Conservation (phyloP, 2,888 invertebrate species). For the Rhogogaster chlorosoma region DNA sequence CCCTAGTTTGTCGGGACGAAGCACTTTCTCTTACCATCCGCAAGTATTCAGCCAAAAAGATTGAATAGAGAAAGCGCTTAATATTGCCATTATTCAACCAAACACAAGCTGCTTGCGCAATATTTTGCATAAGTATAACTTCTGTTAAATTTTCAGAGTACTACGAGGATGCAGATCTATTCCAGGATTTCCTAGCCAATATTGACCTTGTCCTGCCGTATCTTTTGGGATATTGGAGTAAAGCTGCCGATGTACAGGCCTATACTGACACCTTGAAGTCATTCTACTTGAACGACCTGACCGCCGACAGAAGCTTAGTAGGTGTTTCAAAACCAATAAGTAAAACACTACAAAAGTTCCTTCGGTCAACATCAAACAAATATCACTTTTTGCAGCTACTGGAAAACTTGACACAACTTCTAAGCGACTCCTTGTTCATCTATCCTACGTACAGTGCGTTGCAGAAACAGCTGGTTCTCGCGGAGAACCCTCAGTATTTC, state of each 20-base stretch:
- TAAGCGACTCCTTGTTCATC: not conserved
- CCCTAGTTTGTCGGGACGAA: constrained; percentile 57
- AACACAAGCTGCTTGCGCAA: not conserved
- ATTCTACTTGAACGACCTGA: constrained; percentile 11
- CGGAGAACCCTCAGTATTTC: constrained; percentile 53
- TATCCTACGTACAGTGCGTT: not conserved
- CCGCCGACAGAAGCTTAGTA: not conserved
- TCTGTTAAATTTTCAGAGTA: not conserved
- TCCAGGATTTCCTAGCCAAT: not conserved
- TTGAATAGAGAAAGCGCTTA: too few relatives aligned
- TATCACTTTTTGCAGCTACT: constrained; percentile 29
- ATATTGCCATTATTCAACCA: not conserved
- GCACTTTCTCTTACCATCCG: constrained; percentile 56
- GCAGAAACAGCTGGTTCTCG: constrained; percentile 2
- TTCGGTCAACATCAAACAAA: too few relatives aligned
- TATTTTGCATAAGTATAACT: not conserved
- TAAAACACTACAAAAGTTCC: too few relatives aligned
- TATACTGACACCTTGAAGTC: not conserved
- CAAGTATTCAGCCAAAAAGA: not conserved
- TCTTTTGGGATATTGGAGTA: not conserved
- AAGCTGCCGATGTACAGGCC: not conserved
- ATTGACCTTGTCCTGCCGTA: not conserved
- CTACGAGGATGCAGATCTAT: not conserved
- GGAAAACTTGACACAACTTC: not conserved
- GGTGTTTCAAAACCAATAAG: not conserved